Percentiles rank a stretch among this genome's conserved stretches.
These are phyloP conservation scores for Poecilia wingei DNA, from an alignment of 2,797 vertebrate species.

Conservation along the genomic window DNA sequence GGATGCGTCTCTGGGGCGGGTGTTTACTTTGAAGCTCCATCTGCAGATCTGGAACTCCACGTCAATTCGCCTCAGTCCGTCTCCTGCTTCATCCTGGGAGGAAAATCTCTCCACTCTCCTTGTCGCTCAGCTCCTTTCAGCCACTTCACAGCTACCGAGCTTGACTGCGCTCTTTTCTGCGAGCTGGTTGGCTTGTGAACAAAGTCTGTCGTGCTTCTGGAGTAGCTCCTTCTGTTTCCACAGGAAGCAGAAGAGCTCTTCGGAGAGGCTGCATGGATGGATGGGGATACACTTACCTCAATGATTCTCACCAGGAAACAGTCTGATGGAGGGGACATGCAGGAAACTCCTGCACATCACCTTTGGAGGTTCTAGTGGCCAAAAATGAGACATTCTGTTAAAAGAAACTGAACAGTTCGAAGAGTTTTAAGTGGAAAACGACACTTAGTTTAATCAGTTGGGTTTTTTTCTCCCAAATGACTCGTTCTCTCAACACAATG, in stretches of 20 bases:
- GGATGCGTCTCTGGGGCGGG: slow-evolving; percentile 80
- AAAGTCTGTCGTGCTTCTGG: slow-evolving; percentile 17
- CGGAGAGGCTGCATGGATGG: slow-evolving; percentile 23
- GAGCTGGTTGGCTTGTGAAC: slow-evolving; percentile 27
- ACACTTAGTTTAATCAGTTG: slow-evolving; percentile 50
- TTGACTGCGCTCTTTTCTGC: slow-evolving; percentile 29
- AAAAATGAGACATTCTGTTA: slow-evolving; percentile 50
- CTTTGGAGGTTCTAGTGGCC: slow-evolving; percentile 57
- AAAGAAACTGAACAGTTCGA: slow-evolving; percentile 50
- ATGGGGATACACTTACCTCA: slow-evolving; percentile 65
- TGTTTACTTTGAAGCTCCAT: slow-evolving; percentile 80
- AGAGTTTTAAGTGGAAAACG: slow-evolving; percentile 63
- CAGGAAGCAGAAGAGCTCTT: slow-evolving; percentile 42
- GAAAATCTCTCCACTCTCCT: slow-evolving; percentile 34
- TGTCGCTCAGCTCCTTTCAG: slow-evolving; percentile 26
- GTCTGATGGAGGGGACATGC: slow-evolving; percentile 48
- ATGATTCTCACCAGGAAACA: slow-evolving; percentile 49
- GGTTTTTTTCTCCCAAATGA: slow-evolving; percentile 32
- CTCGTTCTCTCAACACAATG: slow-evolving; percentile 41
- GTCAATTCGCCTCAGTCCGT: slow-evolving; percentile 74
- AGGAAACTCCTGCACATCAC: slow-evolving; percentile 28
- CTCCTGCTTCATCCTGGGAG: slow-evolving; percentile 76
- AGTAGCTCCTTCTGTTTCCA: slow-evolving; percentile 23
- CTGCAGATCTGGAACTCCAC: slow-evolving; percentile 84
- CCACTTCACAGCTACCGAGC: slow-evolving; percentile 27